Conservation (phyloP, 2,797 vertebrate genomes). For the Coracias cyanogaster region DNA sequence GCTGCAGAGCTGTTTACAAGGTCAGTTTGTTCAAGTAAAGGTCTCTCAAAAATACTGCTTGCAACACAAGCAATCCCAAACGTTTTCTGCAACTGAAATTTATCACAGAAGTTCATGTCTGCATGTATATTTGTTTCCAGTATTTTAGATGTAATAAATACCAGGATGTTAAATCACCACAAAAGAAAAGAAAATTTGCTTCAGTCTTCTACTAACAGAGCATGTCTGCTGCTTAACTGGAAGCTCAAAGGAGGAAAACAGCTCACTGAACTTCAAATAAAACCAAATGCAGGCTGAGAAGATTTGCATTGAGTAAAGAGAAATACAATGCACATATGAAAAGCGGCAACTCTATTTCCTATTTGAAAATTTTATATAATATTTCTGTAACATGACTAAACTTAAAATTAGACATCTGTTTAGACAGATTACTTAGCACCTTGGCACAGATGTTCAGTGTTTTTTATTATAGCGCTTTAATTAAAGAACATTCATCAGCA, state of each 20-base stretch:
- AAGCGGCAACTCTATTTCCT: neutral
- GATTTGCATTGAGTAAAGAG: neutral
- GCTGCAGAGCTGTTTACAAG: neutral
- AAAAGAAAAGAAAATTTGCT: neutral
- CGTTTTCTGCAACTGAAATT: neutral
- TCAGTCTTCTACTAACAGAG: neutral
- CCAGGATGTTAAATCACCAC: neutral
- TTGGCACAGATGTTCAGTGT: conserved; percentile 43
- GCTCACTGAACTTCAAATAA: neutral
- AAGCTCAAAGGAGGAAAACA: neutral
- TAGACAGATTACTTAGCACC: conserved; percentile 49
- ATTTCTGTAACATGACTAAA: conserved; percentile 12
- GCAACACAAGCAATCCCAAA: neutral
- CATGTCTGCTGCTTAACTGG: neutral
- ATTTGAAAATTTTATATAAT: neutral
- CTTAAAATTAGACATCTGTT: conserved; percentile 51
- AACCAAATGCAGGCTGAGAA: neutral
- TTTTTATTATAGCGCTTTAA: conserved; percentile 42
- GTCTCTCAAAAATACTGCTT: neutral
- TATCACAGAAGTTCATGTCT: neutral
- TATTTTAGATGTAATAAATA: neutral
- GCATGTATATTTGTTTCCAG: neutral
- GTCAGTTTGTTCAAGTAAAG: neutral
- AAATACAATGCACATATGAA: neutral
- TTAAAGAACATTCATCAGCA: conserved; percentile 57